phyloP scores from a whole-genome alignment of 2,113 vertebrate genomes.

The Gobiocypris rarus region DNA sequence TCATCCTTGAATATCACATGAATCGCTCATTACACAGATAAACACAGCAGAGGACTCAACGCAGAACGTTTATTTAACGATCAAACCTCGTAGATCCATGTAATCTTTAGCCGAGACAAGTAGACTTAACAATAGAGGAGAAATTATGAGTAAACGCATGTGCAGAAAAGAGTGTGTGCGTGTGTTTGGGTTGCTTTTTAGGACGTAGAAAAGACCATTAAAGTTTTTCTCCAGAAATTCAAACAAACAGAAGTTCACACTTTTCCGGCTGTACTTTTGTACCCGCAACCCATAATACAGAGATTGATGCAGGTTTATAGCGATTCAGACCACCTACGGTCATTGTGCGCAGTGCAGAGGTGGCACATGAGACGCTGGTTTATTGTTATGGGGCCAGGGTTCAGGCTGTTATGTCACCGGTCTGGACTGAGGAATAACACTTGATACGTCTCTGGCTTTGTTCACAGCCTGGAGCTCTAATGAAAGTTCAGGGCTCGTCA shows the following conservation, averaged over 20 bases:
- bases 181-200: not conserved
- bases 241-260: not conserved
- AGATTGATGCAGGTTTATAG: constrained; percentile 18
- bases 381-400: constrained; percentile 33
- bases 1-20: constrained; percentile 44
- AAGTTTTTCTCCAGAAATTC: constrained; percentile 5
- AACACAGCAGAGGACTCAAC: not conserved
- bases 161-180: not conserved
- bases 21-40: constrained; percentile 53
- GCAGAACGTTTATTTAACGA: not conserved
- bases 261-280: not conserved
- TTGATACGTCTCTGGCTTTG: not conserved
- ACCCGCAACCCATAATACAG: not conserved
- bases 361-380: not conserved
- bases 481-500: constrained; percentile 57
- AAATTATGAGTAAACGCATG: not conserved
- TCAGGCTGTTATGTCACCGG: constrained; percentile 22
- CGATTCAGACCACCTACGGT: constrained; percentile 13
- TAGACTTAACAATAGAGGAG: constrained; percentile 30
- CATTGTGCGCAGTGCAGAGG: not conserved
- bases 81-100: constrained; percentile 40
- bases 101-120: constrained; percentile 26
- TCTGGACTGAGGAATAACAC: constrained; percentile 14
- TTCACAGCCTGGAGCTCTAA: constrained; percentile 59
- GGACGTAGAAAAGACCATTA: not conserved